Base-by-base conservation (phyloP, 2,797 vertebrate species). In the Sparus aurata region DNA sequence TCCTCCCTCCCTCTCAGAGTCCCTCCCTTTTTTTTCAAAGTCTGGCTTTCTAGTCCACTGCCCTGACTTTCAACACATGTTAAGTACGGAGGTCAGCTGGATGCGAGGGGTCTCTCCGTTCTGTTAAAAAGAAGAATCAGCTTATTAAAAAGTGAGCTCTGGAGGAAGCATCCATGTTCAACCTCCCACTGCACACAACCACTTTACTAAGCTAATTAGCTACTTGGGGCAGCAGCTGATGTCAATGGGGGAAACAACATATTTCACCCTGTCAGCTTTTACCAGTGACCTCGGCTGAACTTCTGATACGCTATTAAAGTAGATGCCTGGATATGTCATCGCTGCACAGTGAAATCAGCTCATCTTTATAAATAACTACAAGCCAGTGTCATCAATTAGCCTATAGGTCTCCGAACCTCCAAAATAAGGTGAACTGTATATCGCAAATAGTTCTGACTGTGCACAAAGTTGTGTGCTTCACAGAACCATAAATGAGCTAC, bases 121-220 rank as follows among this genome's bases (percentile, higher is more conserved):
- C 88, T 87, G 85, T 82, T 92, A 91, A 91, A 94, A 92, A 93
- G 89, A 90, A 88, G 90, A 91, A 89, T 92, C 85, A 84, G 87
- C 92, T 94, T 95, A 94, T 95, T 95, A 94, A 94, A 94, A 94
- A 93, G 83, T 88, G 87, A 94, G 83, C 87, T 92, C 86, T 15
- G 68, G 83, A 92, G 87, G 84, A 91, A 77, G 86, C 80, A 54
- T 79, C 79, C 79, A 85, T 85, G 81, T 84, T 88, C 84, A 77
- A 89, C 83, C 75, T 87, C 73, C 84, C 77, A 80, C 75, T 81
- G 80, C 85, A 92, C 85, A 90, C 72, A 89, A 92, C 78, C 83
- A 90, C 79, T 86, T 85, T 89, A 91, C 70, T 86, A 91, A 91
- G 89, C 90, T 94, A 94, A 95, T 95, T 94, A 92, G 89, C 89